Evolutionary conservation across 2,113 vertebrate genomes (phyloP), one percentile per base, ranked within the genome.

Genomic region (Oreotrochilus melanogaster): DNA sequence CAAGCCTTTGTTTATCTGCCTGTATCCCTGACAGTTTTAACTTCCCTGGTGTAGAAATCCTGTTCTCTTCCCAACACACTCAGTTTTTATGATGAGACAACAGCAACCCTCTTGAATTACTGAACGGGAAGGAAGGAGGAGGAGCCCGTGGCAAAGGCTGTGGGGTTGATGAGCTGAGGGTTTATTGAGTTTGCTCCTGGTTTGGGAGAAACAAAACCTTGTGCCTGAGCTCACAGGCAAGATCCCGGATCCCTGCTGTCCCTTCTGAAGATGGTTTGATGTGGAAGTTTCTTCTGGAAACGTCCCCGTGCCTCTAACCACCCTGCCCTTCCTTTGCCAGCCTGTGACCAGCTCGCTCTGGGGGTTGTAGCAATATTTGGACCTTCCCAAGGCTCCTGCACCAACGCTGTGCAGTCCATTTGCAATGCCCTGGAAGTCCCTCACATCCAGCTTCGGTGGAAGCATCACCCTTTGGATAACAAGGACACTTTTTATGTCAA

Each of bases 331-430:
- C 92, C 76, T 47, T 18, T 79, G 82, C 28, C 92, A 99, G 99
- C 99, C 92, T 99, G 99, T 93, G 99, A 99, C 97, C 99, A 99
- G 98, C 98, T 99, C 35, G 99, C 99, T 1, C 98, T 99, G 95
- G 99, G 99, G 16, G 99, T 99, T 7, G 99, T 99, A 58, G 99
- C 99, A 15, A 99, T 99, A 95, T 99, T 99, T 1, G 99, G 99
- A 22, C 99, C 99, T 1, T 99, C 99, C 3, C 99, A 99, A 83
- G 99, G 99, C 89, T 99, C 99, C 35, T 99, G 99, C 4, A 99
- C 99, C 80, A 99, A 99, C 0, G 99, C 99, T 0, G 99, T 99
- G 56, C 99, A 99, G 98, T 99, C 99, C 25, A 99, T 99, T 81
- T 99, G 99, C 98, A 99, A 99, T 0, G 99, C 99, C 17, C 94